These are phyloP conservation scores for Danio kyathit DNA, from an alignment of 2,797 vertebrate species.

Conservation along the genomic window DNA sequence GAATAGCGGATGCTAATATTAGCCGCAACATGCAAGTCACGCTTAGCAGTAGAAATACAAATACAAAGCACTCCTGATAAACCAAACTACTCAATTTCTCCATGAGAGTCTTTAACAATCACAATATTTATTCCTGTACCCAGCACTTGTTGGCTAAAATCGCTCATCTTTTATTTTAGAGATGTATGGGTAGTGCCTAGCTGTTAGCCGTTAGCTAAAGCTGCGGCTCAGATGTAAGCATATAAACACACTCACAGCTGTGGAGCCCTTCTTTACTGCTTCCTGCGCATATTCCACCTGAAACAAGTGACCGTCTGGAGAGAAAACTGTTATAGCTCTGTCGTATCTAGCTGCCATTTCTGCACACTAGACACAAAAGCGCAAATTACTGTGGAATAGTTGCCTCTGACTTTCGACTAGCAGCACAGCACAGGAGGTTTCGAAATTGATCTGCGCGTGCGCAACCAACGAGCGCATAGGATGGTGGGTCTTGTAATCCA, in stretches of 20 bases:
- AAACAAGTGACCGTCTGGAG: conserved; percentile 89
- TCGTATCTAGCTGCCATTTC: conserved; percentile 88
- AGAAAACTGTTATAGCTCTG: conserved; percentile 90
- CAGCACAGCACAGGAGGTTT: conserved; percentile 9
- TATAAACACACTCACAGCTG: conserved; percentile 79
- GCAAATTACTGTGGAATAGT: not conserved
- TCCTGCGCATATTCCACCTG: conserved; percentile 93
- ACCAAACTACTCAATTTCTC: not conserved
- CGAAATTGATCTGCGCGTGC: conserved; percentile 37
- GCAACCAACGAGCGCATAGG: not conserved
- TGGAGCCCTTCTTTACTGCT: conserved; percentile 91
- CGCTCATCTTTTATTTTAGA: not conserved
- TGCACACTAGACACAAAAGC: conserved; percentile 30
- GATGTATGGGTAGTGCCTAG: not conserved
- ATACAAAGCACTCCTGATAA: conserved; percentile 34
- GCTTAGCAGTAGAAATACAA: conserved; percentile 58
- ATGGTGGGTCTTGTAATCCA: conserved; percentile 12
- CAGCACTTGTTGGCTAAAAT: not conserved
- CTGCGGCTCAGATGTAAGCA: not conserved
- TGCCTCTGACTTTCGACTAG: conserved; percentile 21
- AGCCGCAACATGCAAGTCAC: conserved; percentile 68
- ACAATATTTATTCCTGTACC: not conserved
- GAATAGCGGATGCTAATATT: conserved; percentile 51
- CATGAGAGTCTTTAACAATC: not conserved
- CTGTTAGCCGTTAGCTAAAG: conserved; percentile 30